Conservation (phyloP, 1,140 invertebrate genomes). For the Planococcus citri region DNA sequence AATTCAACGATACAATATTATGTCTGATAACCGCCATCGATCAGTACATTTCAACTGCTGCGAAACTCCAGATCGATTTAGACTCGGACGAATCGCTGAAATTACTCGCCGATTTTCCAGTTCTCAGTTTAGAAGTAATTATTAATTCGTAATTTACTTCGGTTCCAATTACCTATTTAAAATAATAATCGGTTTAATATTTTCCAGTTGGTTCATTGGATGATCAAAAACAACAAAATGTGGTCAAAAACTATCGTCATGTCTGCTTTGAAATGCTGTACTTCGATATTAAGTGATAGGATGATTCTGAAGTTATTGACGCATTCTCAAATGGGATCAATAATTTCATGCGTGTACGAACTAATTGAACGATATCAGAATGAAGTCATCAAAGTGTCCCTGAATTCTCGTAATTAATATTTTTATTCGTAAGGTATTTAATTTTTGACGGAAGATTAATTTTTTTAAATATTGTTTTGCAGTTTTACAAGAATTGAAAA, state of each 20-base stretch:
- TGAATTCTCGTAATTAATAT: background rate
- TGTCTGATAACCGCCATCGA: slow-evolving; percentile 42
- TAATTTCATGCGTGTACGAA: background rate
- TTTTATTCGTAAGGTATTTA: background rate
- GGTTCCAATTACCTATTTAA: background rate
- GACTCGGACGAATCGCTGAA: slow-evolving; percentile 35
- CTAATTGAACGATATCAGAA: background rate
- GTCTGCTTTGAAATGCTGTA: background rate
- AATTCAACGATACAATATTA: slow-evolving; percentile 42
- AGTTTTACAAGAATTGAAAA: background rate
- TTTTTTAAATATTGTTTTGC: too few relatives aligned
- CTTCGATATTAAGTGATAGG: background rate
- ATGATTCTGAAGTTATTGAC: background rate
- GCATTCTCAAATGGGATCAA: background rate
- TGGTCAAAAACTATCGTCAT: background rate
- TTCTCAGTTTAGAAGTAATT: slow-evolving; percentile 46
- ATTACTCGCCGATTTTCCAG: slow-evolving; percentile 46
- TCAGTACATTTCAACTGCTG: slow-evolving; percentile 33
- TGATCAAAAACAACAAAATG: background rate
- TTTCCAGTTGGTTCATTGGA: slow-evolving; percentile 4
- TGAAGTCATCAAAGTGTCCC: background rate
- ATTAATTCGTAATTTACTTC: background rate
- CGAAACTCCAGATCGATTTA: background rate
- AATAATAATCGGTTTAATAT: background rate
- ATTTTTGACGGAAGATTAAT: too few relatives aligned